These are phyloP conservation scores for Leucoraja erinaceus DNA, from an alignment of 2,113 vertebrate species.

Conservation along the genomic window DNA sequence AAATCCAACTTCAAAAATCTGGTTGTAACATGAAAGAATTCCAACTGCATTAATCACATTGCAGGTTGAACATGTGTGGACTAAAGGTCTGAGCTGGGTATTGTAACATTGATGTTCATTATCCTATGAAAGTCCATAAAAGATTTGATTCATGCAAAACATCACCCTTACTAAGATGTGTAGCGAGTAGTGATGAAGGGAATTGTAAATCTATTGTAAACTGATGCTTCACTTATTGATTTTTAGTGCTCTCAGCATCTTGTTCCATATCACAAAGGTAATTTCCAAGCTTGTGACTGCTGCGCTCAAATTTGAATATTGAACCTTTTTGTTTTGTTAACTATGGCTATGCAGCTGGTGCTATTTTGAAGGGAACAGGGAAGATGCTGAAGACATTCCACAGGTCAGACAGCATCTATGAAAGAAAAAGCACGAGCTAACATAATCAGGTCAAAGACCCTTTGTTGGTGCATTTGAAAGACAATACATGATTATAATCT, in stretches of 20 bases:
- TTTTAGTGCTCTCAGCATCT: not conserved
- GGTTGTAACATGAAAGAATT: not conserved
- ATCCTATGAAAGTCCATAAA: not conserved
- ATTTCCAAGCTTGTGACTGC: not conserved
- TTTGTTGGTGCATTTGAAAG: no score
- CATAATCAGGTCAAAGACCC: no score
- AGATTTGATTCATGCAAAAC: not conserved
- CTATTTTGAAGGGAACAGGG: not conserved
- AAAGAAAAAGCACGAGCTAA: no score
- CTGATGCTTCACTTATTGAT: not conserved
- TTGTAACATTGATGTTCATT: not conserved
- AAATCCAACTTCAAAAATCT: slow-evolving; percentile 6
- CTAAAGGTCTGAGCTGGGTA: not conserved
- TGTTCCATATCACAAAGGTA: not conserved
- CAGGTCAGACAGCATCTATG: no score
- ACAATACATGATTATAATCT: no score
- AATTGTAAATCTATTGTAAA: not conserved
- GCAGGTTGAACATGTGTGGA: slow-evolving; percentile 1
- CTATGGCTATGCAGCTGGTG: not conserved
- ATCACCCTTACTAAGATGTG: not conserved
- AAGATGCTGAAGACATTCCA: no score
- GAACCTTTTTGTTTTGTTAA: not conserved
- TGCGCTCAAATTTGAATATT: not conserved
- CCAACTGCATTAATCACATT: not conserved
- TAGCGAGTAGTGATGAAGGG: not conserved